These are phyloP conservation scores for Drosophila villosipedis DNA, from an alignment of 2,888 invertebrate species.

Conservation along the genomic window DNA sequence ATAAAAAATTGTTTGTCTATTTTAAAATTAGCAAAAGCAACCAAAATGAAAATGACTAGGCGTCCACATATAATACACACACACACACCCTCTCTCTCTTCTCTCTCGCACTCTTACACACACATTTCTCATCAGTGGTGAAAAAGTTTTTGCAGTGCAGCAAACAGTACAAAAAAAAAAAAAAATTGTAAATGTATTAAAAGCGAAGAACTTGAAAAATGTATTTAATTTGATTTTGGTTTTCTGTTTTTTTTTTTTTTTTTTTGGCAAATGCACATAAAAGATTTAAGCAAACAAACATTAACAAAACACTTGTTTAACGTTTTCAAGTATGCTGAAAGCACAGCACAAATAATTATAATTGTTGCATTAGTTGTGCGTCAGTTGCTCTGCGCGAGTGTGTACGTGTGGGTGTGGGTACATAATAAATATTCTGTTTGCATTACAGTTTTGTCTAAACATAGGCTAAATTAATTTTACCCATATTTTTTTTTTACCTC, in stretches of 20 bases:
- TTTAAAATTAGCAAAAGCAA: conserved; percentile 78
- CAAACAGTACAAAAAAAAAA: conserved; percentile 6
- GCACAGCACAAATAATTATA: conserved; percentile 28
- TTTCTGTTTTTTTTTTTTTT: conserved; percentile 11
- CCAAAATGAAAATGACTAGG: conserved; percentile 72
- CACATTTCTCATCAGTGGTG: conserved; percentile 6
- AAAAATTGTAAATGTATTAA: conserved; percentile 26
- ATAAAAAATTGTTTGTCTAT: conserved; percentile 79
- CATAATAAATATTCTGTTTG: conserved; percentile 76
- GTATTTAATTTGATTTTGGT: conserved; percentile 54
- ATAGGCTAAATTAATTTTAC: conserved; percentile 71
- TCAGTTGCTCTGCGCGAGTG: conserved; percentile 8
- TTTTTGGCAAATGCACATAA: conserved; percentile 59
- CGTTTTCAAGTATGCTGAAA: conserved; percentile 75
- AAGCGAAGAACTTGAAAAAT: conserved; percentile 60
- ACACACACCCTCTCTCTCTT: background rate
- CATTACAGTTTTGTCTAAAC: conserved; percentile 75
- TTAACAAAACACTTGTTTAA: conserved; percentile 79
- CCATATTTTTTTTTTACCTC: conserved; percentile 56
- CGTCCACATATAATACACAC: conserved; percentile 34
- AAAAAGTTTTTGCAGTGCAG: conserved; percentile 55
- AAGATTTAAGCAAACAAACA: conserved; percentile 76
- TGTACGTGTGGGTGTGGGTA: conserved; percentile 44
- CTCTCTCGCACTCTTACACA: background rate
- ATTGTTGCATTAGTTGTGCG: conserved; percentile 17